Percentiles rank a stretch among this genome's conserved stretches.
phyloP scores from a whole-genome alignment of 2,888 invertebrate species.

The Drosophila pseudotalamancana region DNA sequence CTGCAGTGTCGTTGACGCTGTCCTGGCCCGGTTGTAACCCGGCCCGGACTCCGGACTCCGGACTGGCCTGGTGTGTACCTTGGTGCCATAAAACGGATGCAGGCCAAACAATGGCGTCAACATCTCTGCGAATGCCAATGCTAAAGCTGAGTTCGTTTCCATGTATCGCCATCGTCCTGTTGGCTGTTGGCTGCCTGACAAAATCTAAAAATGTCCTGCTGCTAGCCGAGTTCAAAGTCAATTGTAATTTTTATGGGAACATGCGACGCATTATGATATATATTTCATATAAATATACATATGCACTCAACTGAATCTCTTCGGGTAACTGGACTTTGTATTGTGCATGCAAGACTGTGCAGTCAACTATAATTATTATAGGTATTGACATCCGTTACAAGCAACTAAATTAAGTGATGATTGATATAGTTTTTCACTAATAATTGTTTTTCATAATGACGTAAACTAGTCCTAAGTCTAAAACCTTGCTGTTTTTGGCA shows the following conservation, averaged over 20 bases:
- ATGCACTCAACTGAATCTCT: neutral
- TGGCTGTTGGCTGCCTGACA: constrained; percentile 72
- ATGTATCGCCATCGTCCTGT: constrained; percentile 63
- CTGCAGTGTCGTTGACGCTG: constrained; percentile 52
- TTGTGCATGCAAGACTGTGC: neutral
- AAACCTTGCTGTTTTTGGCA: no score
- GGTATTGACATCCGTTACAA: no score
- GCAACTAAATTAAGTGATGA: no score
- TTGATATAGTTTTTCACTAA: no score
- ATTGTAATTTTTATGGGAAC: constrained; percentile 76
- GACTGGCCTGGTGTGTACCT: constrained; percentile 52
- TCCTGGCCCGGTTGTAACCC: constrained; percentile 17
- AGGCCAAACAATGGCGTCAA: constrained; percentile 63
- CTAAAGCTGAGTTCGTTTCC: constrained; percentile 65
- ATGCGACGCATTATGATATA: constrained; percentile 69
- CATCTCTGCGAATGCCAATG: constrained; percentile 18
- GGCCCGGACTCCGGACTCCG: constrained; percentile 38
- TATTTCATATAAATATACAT: constrained; percentile 28
- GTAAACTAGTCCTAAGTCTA: no score
- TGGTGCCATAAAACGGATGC: constrained; percentile 76
- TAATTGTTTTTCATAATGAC: no score
- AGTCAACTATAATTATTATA: neutral
- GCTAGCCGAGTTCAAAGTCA: constrained; percentile 73
- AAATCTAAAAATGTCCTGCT: constrained; percentile 65
- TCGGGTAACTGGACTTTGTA: neutral